Evolutionary conservation across 2,888 invertebrate genomes (phyloP).

Genomic region (Nomada lathburiana): DNA sequence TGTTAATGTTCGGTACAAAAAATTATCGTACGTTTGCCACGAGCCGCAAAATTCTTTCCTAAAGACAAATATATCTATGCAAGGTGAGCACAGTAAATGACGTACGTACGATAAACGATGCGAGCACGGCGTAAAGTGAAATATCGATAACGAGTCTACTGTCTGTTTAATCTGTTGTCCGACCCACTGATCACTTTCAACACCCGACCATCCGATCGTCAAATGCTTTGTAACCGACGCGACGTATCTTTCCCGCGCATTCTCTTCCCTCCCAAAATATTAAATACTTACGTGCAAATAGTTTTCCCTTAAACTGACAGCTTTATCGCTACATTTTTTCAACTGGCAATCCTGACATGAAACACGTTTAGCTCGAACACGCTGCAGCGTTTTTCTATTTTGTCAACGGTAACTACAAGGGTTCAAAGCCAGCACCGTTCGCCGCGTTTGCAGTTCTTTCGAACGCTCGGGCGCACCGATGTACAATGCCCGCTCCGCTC

Average conservation of each 20-base stretch:
- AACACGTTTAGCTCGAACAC: conserved; percentile 10
- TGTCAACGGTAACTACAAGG: not conserved
- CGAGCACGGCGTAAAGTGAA: not conserved
- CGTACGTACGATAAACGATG: not conserved
- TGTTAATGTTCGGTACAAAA: too few species aligned
- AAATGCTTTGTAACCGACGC: too few species aligned
- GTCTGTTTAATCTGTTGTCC: not conserved
- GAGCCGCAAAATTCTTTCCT: too few species aligned
- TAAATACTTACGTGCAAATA: not conserved
- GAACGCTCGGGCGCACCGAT: not conserved
- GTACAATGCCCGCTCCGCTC: not conserved
- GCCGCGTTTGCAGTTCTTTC: not conserved
- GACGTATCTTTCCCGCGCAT: not conserved
- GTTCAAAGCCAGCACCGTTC: not conserved
- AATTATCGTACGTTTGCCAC: too few species aligned
- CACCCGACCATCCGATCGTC: not conserved
- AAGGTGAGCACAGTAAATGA: not conserved
- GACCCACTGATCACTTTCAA: not conserved
- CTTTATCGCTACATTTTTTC: not conserved
- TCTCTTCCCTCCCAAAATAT: not conserved
- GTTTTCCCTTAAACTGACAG: not conserved
- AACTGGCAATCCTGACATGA: not conserved
- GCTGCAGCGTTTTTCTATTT: conserved; percentile 6
- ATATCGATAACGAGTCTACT: conserved; percentile 12
- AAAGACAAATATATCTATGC: too few species aligned